These are phyloP conservation scores for Sternarchorhynchus goeldii DNA, from an alignment of 2,797 vertebrate species.

Conservation along the genomic window DNA sequence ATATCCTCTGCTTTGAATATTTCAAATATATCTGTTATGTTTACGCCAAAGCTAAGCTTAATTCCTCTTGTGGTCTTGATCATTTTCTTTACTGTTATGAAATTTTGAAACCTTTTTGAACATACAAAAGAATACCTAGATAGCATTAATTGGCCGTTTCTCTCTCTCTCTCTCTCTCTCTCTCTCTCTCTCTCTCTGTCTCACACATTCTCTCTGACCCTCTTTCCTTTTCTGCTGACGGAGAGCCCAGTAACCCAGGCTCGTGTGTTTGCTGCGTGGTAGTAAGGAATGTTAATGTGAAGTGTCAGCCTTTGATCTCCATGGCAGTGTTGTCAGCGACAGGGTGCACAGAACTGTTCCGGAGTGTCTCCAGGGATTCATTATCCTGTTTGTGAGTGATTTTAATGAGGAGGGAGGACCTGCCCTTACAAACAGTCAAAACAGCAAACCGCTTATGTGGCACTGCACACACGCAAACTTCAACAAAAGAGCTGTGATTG, in stretches of 20 bases:
- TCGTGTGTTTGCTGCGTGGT: slow-evolving; percentile 37
- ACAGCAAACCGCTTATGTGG: slow-evolving; percentile 44
- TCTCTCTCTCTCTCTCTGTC: not conserved
- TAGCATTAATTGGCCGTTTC: not conserved
- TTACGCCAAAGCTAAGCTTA: not conserved
- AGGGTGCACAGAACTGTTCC: slow-evolving; percentile 63
- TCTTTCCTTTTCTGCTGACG: slow-evolving; percentile 2
- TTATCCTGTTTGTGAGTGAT: slow-evolving; percentile 75
- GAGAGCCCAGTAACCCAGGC: slow-evolving; percentile 42
- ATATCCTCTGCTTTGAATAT: not conserved
- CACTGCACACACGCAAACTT: not conserved
- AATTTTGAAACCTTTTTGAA: slow-evolving; percentile 1
- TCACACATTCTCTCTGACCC: slow-evolving; percentile 5
- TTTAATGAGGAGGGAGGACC: slow-evolving; percentile 73
- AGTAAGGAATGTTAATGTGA: slow-evolving; percentile 50
- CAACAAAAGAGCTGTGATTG: slow-evolving; percentile 34
- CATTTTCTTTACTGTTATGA: not conserved
- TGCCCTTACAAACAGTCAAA: slow-evolving; percentile 51
- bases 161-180: not conserved
- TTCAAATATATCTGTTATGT: not conserved
- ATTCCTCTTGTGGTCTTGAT: not conserved
- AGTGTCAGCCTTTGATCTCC: slow-evolving; percentile 78
- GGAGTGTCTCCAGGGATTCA: slow-evolving; percentile 69
- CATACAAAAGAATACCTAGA: not conserved
- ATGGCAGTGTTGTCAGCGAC: slow-evolving; percentile 68